Base-by-base conservation (phyloP, 2,888 invertebrate species). In the Nomada goodeniana region DNA sequence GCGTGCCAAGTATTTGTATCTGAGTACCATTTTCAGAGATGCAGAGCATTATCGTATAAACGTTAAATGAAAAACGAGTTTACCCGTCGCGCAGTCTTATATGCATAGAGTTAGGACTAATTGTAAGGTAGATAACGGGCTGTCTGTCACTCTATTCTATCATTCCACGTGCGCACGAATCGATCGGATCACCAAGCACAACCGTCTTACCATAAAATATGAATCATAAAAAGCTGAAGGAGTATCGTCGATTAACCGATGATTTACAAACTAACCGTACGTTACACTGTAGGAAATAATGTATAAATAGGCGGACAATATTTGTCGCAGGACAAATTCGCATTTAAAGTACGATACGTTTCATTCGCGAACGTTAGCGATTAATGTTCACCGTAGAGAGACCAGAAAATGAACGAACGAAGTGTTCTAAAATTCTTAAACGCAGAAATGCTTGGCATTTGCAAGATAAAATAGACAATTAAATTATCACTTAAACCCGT, bases 21-120 rank as follows among this genome's bases (percentile, higher is more conserved):
- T 52, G 76, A 67, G 80, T 76, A 76, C 67, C 52, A 11, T 61
- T 20, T 55, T 55, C 50, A 52, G 26, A 53, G 26, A 67, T 60
- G 52, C 23, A 61, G 60, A 63, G 20, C 47, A 64, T 70, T 63
- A 52, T 59, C 20, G 20, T 42, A 50, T 65, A 50, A 57, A 61
- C 7, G 15, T 26, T 57, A 52, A 65, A 71, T 72, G 52, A 55
- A 64, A 57, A 53, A 82, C 83, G 83, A 83, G 73, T 64, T 55
- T 44, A 73, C 69, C 76, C 82, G 82, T 82, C 36, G 73, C 36
- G 73, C 82, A 83, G 82, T 83, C 82, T 83, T 83, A 82, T 69
- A 69, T 68, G 55, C 47, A 47, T 47, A 47, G 47, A 47, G 47
- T 47, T 15, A 47, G 47, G 10, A 47, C 47, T 47, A 47, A 47